Evolutionary conservation across 2,797 vertebrate species (phyloP).

Genomic region (Rhynchotus rufescens): DNA sequence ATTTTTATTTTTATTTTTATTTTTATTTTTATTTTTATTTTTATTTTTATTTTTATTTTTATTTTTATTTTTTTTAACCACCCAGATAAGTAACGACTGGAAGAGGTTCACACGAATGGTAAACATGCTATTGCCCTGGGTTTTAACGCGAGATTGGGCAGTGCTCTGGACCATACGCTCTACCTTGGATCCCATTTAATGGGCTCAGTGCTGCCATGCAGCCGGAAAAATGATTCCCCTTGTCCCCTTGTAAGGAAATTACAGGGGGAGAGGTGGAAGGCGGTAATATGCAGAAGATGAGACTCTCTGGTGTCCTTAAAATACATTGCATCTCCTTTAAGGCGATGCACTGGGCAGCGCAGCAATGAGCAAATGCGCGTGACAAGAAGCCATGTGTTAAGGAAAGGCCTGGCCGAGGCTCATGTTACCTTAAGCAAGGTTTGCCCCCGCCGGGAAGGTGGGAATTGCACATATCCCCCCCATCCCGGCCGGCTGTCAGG

Average conservation of each 20-base stretch:
- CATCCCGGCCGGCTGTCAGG: rapidly evolving
- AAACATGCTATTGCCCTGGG: not conserved
- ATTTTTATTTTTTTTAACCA: not conserved
- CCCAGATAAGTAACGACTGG: not conserved
- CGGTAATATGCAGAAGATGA: slow-evolving; percentile 42
- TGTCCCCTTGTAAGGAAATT: slow-evolving; percentile 53
- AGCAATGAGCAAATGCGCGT: not conserved
- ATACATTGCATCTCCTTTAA: not conserved
- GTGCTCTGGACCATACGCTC: not conserved
- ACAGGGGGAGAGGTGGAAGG: not conserved
- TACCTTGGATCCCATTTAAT: not conserved
- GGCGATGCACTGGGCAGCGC: not conserved
- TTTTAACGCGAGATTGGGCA: not conserved
- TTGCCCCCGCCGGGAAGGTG: not conserved
- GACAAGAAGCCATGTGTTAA: not conserved
- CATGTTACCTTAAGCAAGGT: not conserved
- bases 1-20: no score
- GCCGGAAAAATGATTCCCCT: slow-evolving; percentile 19
- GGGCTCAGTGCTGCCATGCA: not conserved
- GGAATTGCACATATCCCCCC: not conserved
- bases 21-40: no score
- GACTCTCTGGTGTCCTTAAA: slow-evolving; percentile 31
- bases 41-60: no score
- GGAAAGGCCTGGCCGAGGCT: not conserved
- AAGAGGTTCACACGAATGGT: not conserved